Evolutionary conservation across 2,888 invertebrate species (phyloP), one percentile per base, ranked within the genome.

Genomic region (Stenolophus ochropezus): DNA sequence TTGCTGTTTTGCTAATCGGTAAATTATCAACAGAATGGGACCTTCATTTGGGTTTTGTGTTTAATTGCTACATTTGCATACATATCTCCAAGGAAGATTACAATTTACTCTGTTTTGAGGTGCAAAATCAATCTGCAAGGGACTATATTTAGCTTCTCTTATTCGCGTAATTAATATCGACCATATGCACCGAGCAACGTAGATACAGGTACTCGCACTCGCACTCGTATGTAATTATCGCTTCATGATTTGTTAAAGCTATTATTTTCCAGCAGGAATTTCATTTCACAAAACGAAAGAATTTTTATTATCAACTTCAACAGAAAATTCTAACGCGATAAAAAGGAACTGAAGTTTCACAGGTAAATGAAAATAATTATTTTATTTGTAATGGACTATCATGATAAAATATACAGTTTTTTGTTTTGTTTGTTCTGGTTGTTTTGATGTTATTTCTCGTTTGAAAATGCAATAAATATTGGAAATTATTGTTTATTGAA

Each of bases 61-160:
- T 23, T 58, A 58, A 58, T 61, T 61, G 14, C 25, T 8, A 23
- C 0, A 21, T 61, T 61, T 61, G 61, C 61, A 61, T 61, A 61
- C 61, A 61, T 61, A 61, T 61, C n/a, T 61, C 61, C 23, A 25
- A 61, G 61, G 61, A 25, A 61, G 27, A 61, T 61, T 61, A n/a
- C 61, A 61, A 56, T 61, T 61, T 61, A 61, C 23, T 25, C 61
- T 61, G 61, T 61, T 61, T 61, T 61, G 61, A 61, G 61, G 61
- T 61, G 61, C 11, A 61, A 61, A 61, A 61, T 61, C 61, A 61
- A 61, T 61, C 61, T 61, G 18, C 8, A 42, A 42, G 11, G 16
- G 18, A n/a, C 61, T 61, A 61, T 61, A 61, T 61, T 27, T 25
- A 61, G 61, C 14, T 23, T 14, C 23, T 14, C 5, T 25, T n/a